A percentile compares a stretch with the other conserved stretches of the same genome.
Evolutionary conservation across 2,797 vertebrate species (phyloP).

Genomic region (Tiaroga cobitis): DNA sequence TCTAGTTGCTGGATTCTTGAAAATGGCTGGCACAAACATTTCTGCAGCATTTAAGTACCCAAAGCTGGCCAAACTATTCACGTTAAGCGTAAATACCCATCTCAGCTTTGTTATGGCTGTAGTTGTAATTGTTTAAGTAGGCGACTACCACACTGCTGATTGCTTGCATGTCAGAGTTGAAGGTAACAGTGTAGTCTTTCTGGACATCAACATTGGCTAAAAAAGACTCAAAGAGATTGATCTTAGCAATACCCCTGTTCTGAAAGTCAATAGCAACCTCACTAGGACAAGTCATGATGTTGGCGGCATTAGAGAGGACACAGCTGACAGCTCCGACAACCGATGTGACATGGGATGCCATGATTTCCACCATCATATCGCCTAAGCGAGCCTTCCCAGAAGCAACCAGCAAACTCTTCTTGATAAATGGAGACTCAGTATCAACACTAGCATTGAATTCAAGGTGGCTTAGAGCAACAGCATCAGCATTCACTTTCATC

Average conservation of each 20-base stretch:
- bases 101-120: slow-evolving; percentile 79
- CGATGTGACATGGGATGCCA: slow-evolving; percentile 81
- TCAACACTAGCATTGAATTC: slow-evolving; percentile 81
- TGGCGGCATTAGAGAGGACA: slow-evolving; percentile 81
- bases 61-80: slow-evolving; percentile 85
- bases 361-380: slow-evolving; percentile 80
- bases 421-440: slow-evolving; percentile 80
- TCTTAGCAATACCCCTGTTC: too few species aligned
- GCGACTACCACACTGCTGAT: slow-evolving; percentile 77
- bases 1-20: slow-evolving; percentile 78
- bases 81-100: slow-evolving; percentile 73
- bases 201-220: too few species aligned
- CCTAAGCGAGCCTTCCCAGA: slow-evolving; percentile 75
- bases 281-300: slow-evolving; percentile 68
- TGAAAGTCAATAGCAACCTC: too few species aligned
- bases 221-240: too few species aligned
- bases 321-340: slow-evolving; percentile 80
- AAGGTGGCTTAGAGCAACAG: slow-evolving; percentile 68
- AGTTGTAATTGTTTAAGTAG: slow-evolving; percentile 87
- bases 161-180: slow-evolving; percentile 81
- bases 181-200: too few species aligned
- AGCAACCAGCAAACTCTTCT: slow-evolving; percentile 79
- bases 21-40: slow-evolving; percentile 77
- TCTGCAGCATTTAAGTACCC: slow-evolving; percentile 86
- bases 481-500: slow-evolving; percentile 80